Percentiles rank a stretch among this genome's conserved stretches.
These are phyloP conservation scores for Natrix natrix DNA, from an alignment of 2,797 vertebrate genomes.

Conservation along the genomic window DNA sequence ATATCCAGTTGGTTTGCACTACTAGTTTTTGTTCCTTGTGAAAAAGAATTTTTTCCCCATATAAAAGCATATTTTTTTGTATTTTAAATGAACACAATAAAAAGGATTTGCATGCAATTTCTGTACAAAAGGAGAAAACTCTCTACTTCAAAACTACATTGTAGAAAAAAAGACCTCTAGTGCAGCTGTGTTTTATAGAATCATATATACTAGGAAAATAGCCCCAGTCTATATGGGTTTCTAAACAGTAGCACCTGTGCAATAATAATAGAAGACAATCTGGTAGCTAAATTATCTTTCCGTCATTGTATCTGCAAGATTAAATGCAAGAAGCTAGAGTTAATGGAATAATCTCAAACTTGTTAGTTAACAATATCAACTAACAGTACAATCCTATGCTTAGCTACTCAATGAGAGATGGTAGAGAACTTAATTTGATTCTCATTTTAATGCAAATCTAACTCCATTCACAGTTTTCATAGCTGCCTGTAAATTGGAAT, in stretches of 20 bases:
- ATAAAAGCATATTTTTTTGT: background rate
- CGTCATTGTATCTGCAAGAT: background rate
- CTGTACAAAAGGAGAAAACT: constrained; percentile 17
- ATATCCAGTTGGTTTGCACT: background rate
- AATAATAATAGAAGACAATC: background rate
- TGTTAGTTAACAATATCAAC: background rate
- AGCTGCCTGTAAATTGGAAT: background rate
- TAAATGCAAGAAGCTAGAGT: background rate
- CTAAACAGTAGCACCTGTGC: background rate
- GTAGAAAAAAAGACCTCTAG: background rate
- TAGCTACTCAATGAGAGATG: background rate
- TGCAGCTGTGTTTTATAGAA: background rate
- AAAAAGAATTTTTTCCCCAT: background rate
- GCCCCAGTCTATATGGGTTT: background rate
- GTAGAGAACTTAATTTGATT: background rate
- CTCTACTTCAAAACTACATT: constrained; percentile 3
- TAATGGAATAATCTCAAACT: background rate
- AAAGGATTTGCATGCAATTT: background rate
- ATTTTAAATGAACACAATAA: constrained; percentile 16
- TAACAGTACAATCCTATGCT: background rate
- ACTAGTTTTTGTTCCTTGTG: constrained; percentile 12
- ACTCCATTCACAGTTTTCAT: background rate
- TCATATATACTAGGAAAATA: background rate
- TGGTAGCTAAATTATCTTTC: background rate
- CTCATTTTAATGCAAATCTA: background rate